phyloP scores from a whole-genome alignment of 2,888 invertebrate species.

The Philereme vetulata region DNA sequence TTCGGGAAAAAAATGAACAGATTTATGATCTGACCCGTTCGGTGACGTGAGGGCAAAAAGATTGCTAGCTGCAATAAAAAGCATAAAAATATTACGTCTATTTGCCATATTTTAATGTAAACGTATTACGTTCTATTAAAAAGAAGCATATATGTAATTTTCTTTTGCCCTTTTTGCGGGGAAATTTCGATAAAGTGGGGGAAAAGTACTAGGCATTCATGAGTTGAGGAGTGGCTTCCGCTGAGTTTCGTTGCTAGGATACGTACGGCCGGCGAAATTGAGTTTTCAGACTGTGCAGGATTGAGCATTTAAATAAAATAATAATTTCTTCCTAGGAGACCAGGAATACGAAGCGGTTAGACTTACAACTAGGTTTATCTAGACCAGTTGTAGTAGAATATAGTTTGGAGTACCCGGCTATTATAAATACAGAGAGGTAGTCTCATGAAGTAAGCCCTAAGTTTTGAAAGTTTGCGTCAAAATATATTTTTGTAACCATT shows the following conservation, averaged over 20 bases:
- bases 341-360: slow-evolving; percentile 49
- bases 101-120: neutral
- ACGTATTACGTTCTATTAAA: neutral
- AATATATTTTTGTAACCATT: neutral
- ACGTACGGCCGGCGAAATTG: neutral
- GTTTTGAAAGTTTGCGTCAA: neutral
- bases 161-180: slow-evolving; percentile 47
- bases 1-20: too few species aligned
- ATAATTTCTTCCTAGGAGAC: slow-evolving; percentile 61
- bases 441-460: neutral
- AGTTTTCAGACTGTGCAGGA: slow-evolving; percentile 1
- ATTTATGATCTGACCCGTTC: too few species aligned
- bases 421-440: slow-evolving; percentile 31
- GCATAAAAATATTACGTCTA: too few species aligned
- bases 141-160: neutral
- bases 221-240: slow-evolving; percentile 34
- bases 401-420: slow-evolving; percentile 40
- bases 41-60: too few species aligned
- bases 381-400: slow-evolving; percentile 55
- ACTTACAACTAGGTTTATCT: slow-evolving; percentile 52
- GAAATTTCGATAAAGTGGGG: slow-evolving; percentile 74
- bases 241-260: slow-evolving; percentile 10
- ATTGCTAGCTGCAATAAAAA: too few species aligned
- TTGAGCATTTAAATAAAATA: slow-evolving; percentile 65
- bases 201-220: slow-evolving; percentile 66